Percentiles rank a stretch among this genome's conserved stretches.
Conservation (phyloP, 2,888 invertebrate species). For the Coleophora flavipennella region DNA sequence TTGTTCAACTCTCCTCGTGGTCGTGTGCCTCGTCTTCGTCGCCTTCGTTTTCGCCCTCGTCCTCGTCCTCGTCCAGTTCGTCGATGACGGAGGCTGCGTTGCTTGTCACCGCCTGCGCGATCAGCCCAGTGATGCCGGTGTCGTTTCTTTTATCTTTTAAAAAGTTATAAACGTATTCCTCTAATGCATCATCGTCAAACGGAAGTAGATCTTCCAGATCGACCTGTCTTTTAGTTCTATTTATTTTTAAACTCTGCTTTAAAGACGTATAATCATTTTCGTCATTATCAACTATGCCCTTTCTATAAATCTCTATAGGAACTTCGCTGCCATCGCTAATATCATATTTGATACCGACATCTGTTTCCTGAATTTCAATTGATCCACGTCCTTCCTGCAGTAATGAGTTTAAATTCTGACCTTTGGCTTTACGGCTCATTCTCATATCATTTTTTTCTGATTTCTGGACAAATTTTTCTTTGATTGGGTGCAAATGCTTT, state of each 20-base stretch:
- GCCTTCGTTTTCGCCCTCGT: slow-evolving; percentile 29
- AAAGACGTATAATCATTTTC: slow-evolving; percentile 39
- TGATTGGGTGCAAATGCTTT: slow-evolving; percentile 70
- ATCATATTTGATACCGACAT: slow-evolving; percentile 71
- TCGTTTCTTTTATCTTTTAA: slow-evolving; percentile 51
- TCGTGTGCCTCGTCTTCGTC: slow-evolving; percentile 36
- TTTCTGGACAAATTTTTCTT: slow-evolving; percentile 44
- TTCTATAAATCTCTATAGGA: slow-evolving; percentile 71
- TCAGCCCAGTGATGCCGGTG: slow-evolving; percentile 48
- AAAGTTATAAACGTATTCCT: slow-evolving; percentile 54
- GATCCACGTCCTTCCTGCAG: slow-evolving; percentile 59
- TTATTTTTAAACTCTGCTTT: slow-evolving; percentile 22
- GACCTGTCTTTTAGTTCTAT: slow-evolving; percentile 46
- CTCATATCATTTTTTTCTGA: slow-evolving; percentile 27
- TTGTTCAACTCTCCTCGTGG: neutral
- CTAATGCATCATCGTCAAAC: slow-evolving; percentile 54
- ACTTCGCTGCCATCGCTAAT: slow-evolving; percentile 68
- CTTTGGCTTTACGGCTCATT: neutral
- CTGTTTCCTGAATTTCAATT: slow-evolving; percentile 71
- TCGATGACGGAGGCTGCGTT: slow-evolving; percentile 39
- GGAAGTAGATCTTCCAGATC: slow-evolving; percentile 56
- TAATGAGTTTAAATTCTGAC: slow-evolving; percentile 41
- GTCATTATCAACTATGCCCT: slow-evolving; percentile 74
- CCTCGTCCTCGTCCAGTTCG: slow-evolving; percentile 39
- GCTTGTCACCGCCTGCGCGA: slow-evolving; percentile 53